Base-by-base conservation (phyloP, 2,113 vertebrate genomes). In the Ursus arctos region DNA sequence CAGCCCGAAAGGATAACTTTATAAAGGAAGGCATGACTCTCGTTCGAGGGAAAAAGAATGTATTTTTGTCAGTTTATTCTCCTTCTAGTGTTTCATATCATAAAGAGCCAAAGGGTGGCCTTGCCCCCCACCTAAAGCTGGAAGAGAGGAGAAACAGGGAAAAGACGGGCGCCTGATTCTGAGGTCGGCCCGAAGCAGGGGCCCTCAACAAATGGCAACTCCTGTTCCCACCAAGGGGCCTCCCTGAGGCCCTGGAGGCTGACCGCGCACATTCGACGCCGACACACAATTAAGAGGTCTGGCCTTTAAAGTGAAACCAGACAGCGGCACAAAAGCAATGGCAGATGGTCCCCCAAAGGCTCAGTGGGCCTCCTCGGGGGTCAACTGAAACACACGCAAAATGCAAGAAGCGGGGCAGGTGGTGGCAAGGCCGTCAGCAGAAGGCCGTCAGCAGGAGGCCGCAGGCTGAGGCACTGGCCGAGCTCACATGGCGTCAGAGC, bases 1-100 rank as follows among this genome's bases (percentile, higher is more conserved):
- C 88, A 94, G 94, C 63, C 72, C 92, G 77, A 92, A 96, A 91
- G 81, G 24, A 81, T 74, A 65, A 82, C 24, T 92, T 94, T 86
- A 71, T 85, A 97, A 91, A 95, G 79, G 79, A 97, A 96, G 59
- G 33, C 67, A 94, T 88, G 84, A 65, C 55, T 94, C 74, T 94
- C 7, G 3, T 94, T 51, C 61, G 81, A 95, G 67, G 88, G 57
- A 63, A 97, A 97, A 95, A 61, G 16, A 91, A 33, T 59, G 21
- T 22, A 12, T 47, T 72, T 95, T 88, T 94, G 69, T 63, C 36
- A 96, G 55, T 65, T 85, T 82, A 84, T 63, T 36, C 21, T 90
- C 55, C 24, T 67, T 77, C 69, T 87, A 77, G 95, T 83, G 59
- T 85, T 96, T 90, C 86, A 93, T 72, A 72, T n/a, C 86, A 72